phyloP scores from a whole-genome alignment of 2,888 invertebrate genomes.

The Macroteleia sp. region DNA sequence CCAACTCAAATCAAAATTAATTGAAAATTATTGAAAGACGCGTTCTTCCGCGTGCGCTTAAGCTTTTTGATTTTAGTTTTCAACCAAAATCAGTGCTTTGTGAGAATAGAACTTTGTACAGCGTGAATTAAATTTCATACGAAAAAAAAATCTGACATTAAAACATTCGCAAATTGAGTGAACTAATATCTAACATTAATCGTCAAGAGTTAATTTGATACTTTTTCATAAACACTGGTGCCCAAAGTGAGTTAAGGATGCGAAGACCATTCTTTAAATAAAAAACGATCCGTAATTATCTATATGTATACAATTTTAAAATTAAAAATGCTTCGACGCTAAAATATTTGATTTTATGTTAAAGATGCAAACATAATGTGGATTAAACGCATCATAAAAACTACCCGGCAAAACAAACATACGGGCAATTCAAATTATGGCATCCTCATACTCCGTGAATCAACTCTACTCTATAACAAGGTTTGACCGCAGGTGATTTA shows the following conservation, averaged over 20 bases:
- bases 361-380: constrained; percentile 10
- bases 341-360: too few relatives aligned
- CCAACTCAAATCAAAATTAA: not conserved
- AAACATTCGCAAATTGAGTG: not conserved
- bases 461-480: constrained; percentile 22
- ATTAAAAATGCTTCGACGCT: too few relatives aligned
- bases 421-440: constrained; percentile 13
- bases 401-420: not conserved
- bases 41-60: too few relatives aligned
- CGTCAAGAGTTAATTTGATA: constrained; percentile 54
- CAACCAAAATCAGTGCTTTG: too few relatives aligned
- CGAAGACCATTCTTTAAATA: constrained; percentile 55
- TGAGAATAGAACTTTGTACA: too few relatives aligned
- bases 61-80: too few relatives aligned
- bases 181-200: constrained; percentile 47
- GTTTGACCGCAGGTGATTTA: constrained; percentile 34
- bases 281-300: constrained; percentile 21
- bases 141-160: not conserved
- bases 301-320: too few relatives aligned
- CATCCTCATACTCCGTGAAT: constrained; percentile 10
- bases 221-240: constrained; percentile 48
- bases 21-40: too few relatives aligned
- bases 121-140: too few relatives aligned
- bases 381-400: constrained; percentile 28
- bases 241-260: constrained; percentile 48